phyloP scores from a whole-genome alignment of 2,797 vertebrate genomes.

The Halcyon chelicuti region DNA sequence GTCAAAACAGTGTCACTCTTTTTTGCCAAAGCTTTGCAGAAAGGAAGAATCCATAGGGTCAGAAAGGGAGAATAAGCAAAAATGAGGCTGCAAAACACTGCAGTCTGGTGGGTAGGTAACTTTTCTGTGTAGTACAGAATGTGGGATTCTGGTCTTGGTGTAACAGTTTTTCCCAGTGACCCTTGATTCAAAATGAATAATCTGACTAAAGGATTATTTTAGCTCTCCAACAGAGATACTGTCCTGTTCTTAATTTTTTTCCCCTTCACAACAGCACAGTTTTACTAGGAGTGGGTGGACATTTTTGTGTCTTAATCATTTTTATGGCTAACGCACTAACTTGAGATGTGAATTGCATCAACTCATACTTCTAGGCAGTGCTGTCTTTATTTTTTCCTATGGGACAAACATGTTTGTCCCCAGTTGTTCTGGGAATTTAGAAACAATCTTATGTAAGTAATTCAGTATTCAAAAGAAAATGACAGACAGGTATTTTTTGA shows the following conservation, averaged over 20 bases:
- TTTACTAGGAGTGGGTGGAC: not conserved
- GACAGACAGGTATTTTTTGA: not conserved
- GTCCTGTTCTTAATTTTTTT: not conserved
- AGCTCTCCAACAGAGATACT: not conserved
- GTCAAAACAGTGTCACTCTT: not conserved
- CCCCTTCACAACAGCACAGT: not conserved
- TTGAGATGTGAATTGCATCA: not conserved
- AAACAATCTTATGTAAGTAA: not conserved
- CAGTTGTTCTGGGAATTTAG: not conserved
- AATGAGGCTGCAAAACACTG: not conserved
- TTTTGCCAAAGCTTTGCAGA: not conserved
- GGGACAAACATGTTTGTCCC: not conserved
- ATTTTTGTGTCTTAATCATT: not conserved
- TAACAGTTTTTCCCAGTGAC: not conserved
- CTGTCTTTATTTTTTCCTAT: not conserved
- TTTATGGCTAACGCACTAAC: not conserved
- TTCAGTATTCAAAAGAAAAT: not conserved
- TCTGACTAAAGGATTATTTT: not conserved
- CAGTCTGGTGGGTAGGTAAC: not conserved
- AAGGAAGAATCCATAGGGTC: not conserved
- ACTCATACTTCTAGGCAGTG: not conserved
- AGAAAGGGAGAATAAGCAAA: not conserved
- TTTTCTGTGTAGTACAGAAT: not conserved
- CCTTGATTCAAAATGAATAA: not conserved
- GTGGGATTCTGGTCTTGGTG: not conserved